Evolutionary conservation across 1,140 invertebrate genomes (phyloP).

Genomic region (Drusus annulatus): DNA sequence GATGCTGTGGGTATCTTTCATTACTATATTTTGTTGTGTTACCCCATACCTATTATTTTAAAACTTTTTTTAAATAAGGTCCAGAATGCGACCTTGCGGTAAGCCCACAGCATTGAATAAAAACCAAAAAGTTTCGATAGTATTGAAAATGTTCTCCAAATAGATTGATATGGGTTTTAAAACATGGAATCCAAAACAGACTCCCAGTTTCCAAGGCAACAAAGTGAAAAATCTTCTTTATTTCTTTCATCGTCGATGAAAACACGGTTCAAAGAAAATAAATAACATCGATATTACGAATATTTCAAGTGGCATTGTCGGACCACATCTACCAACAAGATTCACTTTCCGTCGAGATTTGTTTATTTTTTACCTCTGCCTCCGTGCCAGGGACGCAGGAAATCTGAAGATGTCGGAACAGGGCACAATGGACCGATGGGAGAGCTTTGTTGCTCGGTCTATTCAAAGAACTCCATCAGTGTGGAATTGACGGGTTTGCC

Average conservation of each 20-base stretch:
- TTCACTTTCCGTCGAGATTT: slow-evolving; percentile 34
- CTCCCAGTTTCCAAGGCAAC: not conserved
- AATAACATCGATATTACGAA: not conserved
- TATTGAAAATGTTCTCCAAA: too few species aligned
- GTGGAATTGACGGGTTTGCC: slow-evolving; percentile 7
- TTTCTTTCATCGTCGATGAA: slow-evolving; percentile 16
- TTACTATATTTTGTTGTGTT: too few species aligned
- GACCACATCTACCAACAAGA: not conserved
- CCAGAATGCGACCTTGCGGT: too few species aligned
- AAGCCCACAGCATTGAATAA: too few species aligned
- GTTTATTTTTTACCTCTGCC: slow-evolving; percentile 8
- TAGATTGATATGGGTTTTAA: too few species aligned
- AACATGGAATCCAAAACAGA: not conserved
- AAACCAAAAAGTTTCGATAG: too few species aligned
- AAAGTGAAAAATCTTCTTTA: not conserved
- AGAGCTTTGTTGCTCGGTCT: slow-evolving; percentile 1
- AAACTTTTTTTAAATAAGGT: too few species aligned
- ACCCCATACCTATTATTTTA: too few species aligned
- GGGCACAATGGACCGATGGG: slow-evolving; percentile 7
- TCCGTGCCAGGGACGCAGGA: slow-evolving; percentile 10
- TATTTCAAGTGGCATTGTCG: slow-evolving; percentile 27
- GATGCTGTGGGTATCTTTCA: too few species aligned
- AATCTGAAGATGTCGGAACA: slow-evolving; percentile 12
- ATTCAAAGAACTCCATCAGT: slow-evolving; percentile 32
- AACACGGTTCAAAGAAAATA: not conserved